Conservation (phyloP, 2,888 invertebrate species). For the Choreutis nemorana region DNA sequence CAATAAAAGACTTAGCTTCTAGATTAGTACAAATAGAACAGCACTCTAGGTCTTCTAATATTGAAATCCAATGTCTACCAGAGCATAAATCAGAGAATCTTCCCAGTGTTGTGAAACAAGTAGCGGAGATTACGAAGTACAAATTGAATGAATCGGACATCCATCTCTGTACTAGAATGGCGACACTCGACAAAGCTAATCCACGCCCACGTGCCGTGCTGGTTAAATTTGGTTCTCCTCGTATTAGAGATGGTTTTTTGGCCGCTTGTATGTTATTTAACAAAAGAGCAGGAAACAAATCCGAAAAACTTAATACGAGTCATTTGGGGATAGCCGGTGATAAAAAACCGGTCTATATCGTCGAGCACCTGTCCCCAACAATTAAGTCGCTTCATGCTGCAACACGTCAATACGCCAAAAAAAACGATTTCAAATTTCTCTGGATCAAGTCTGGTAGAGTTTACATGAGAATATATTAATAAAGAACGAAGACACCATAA, state of each 20-base stretch:
- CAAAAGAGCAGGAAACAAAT: too few species aligned
- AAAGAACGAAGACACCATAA: too few species aligned
- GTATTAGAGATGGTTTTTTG: conserved; percentile 5
- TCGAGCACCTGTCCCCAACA: conserved; percentile 1
- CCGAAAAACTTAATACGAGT: conserved; percentile 1
- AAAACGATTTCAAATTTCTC: conserved; percentile 1
- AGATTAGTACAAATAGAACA: conserved; percentile 12
- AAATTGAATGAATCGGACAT: conserved; percentile 11
- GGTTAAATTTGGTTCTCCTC: conserved; percentile 7
- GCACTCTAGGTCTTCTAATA: conserved; percentile 10
- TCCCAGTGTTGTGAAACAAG: conserved; percentile 7
- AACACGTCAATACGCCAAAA: neutral
- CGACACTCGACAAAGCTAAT: conserved; percentile 10
- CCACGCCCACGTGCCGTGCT: conserved; percentile 7
- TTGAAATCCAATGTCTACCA: conserved; percentile 13
- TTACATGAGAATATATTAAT: neutral
- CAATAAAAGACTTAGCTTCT: conserved; percentile 5
- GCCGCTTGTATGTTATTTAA: too few species aligned
- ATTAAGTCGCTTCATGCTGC: conserved; percentile 1
- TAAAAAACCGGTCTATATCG: neutral
- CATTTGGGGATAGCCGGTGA: conserved; percentile 2
- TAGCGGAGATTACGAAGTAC: conserved; percentile 8
- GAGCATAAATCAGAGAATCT: conserved; percentile 14
- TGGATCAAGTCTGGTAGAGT: conserved; percentile 2
- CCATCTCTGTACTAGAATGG: conserved; percentile 10